Evolutionary conservation across 2,113 vertebrate species (phyloP), one percentile per base, ranked within the genome.

Genomic region (Embiotoca jacksoni): DNA sequence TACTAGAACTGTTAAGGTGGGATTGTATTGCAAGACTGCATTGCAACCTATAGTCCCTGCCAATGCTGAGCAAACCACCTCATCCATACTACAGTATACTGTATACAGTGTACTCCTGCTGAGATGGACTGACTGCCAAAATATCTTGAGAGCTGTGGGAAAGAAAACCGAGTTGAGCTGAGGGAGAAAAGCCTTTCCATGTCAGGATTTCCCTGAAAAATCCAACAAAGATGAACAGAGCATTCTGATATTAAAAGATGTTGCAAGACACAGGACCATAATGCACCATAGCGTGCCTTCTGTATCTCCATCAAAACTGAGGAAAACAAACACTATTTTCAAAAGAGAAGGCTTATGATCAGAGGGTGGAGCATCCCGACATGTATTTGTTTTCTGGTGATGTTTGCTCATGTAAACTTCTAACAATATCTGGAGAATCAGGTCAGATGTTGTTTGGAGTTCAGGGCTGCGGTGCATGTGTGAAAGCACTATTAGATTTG

Each of bases 121-220:
- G 67, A 52, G 41, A 62, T 30, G 36, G 60, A 78, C 15, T 44
- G 55, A 35, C 15, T 11, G 41, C 67, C 72, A 83, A 62, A 70
- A 78, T 54, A 72, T 73, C 32, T 30, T 16, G 11, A 78, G 60
- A 75, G 56, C 47, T 72, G 74, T 60, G 66, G 53, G 78, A 82
- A 62, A 75, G 58, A 74, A 76, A 84, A 75, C 56, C 4, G 15
- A 78, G 65, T 31, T 69, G 63, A 52, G 54, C 44, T 61, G 31
- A 57, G 35, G 16, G 56, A 72, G 53, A 46, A 75, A 79, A 62
- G 56, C 58, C 30, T 80, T 30, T 77, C 41, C 35, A 16, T 72
- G 64, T 83, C 68, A 47, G 56, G 16, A 74, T 62, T 61, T 66
- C 77, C 56, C 2, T 56, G 44, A 50, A 56, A 6, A 74, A 80